These are phyloP conservation scores for Belgica antarctica DNA, from an alignment of 2,888 invertebrate genomes.

Conservation along the genomic window DNA sequence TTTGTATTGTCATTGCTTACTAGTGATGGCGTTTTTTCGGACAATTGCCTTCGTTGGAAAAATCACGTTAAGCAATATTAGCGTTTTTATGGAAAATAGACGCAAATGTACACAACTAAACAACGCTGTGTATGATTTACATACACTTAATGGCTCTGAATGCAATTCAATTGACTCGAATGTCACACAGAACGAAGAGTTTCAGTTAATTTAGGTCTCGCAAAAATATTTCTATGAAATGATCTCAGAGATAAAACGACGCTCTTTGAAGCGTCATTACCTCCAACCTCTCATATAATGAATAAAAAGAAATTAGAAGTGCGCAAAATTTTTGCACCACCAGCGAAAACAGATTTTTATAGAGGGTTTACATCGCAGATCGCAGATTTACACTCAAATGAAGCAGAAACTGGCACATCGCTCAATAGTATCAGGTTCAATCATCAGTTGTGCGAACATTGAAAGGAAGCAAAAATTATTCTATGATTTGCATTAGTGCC, in stretches of 20 bases:
- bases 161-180: constrained; percentile 42
- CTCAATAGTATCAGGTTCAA: constrained; percentile 13
- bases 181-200: constrained; percentile 7
- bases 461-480: constrained; percentile 43
- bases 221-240: background rate
- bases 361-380: too few species aligned
- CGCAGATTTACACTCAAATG: too few species aligned
- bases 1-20: background rate
- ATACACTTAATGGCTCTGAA: constrained; percentile 30
- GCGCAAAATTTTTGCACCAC: too few species aligned
- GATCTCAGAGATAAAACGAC: background rate
- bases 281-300: too few species aligned
- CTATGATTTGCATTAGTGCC: constrained; percentile 39
- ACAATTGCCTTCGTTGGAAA: background rate
- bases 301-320: too few species aligned
- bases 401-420: constrained; percentile 17
- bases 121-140: constrained; percentile 5
- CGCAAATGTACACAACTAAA: too few species aligned
- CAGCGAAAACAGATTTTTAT: too few species aligned
- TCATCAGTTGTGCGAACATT: constrained; percentile 24
- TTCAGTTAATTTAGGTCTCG: constrained; percentile 6
- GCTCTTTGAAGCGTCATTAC: too few species aligned
- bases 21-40: background rate
- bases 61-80: background rate
- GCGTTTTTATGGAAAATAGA: background rate